Evolutionary conservation across 1,140 invertebrate species (phyloP), one percentile per base, ranked within the genome.

Genomic region (Plectrocnemia conspersa): DNA sequence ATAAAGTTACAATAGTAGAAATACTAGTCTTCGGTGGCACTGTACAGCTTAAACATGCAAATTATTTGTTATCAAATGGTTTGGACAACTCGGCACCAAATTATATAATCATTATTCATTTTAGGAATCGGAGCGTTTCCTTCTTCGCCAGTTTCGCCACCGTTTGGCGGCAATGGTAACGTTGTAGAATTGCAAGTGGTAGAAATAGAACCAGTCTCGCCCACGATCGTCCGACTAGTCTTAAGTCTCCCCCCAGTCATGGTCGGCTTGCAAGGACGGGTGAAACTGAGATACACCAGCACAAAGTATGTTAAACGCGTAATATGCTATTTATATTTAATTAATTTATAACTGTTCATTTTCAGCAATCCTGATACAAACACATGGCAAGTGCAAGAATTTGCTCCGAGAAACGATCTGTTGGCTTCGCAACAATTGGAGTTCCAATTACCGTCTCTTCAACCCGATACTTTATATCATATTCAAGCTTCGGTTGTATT

Each of bases 381-480:
- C 7, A 79, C 79, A 1, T 93, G 90, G 90, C 80, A 87, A 42
- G 79, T 83, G 0, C 86, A 92, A 77, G 82, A 89, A 10, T 91
- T 92, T 65, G 86, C 88, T 0, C 86, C 88, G n/a, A 84, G 83
- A 13, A 82, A 86, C 56, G 88, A 88, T 66, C 64, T 93, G 0
- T 88, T 94, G 44, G 86, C 87, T 2, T 91, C 87, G 3, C 81
- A 84, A 7, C 85, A 90, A 48, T 72, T 93, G 49, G 89, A 93
- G 65, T 91, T 93, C 67, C 81, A 90, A 59, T 65, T 93, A 13
- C 77, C 80, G 9, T 82, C 79, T 18, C 68, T 94, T n/a, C 78
- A 84, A 64, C 82, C 91, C 0, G 82, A 86, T 36, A 91, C 88
- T 0, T 77, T 82, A 19, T 94, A 94, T 65, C 86, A 83, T 66